Evolutionary conservation across 2,113 vertebrate genomes (phyloP).

Genomic region (Pantherophis guttatus): DNA sequence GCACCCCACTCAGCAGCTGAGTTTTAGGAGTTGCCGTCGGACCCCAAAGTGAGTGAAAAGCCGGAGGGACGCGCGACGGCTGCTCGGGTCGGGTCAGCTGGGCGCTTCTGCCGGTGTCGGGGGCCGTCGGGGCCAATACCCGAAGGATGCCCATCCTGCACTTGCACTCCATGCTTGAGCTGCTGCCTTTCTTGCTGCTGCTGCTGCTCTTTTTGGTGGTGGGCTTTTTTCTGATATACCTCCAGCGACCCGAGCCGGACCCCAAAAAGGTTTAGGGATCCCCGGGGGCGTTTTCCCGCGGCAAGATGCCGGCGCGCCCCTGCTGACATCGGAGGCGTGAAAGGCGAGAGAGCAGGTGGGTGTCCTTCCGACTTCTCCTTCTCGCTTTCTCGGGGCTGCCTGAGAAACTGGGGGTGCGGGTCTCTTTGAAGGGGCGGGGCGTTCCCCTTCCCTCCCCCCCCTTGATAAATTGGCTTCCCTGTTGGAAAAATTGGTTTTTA

Average conservation of each 20-base stretch:
- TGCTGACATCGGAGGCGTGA: not conserved
- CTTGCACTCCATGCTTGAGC: slow-evolving; percentile 41
- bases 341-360: slow-evolving; percentile 12
- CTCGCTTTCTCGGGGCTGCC: not conserved
- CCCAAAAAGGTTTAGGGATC: slow-evolving; percentile 14
- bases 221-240: slow-evolving; percentile 18
- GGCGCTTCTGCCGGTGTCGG: not conserved
- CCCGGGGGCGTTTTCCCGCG: not conserved
- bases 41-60: not conserved
- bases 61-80: not conserved
- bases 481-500: not conserved
- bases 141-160: slow-evolving; percentile 33
- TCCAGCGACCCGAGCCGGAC: slow-evolving; percentile 16
- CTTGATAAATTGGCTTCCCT: not conserved
- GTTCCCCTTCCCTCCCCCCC: no score
- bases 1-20: not conserved
- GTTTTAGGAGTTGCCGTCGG: not conserved
- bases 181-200: slow-evolving; percentile 34
- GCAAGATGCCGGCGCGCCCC: not conserved
- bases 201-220: slow-evolving; percentile 22
- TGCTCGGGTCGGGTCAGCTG: not conserved
- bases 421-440: not conserved
- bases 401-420: no score
- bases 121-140: not conserved
- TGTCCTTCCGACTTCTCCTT: not conserved